Conservation (phyloP, 2,113 vertebrate species). For the Pseudorectes ferrugineus region DNA sequence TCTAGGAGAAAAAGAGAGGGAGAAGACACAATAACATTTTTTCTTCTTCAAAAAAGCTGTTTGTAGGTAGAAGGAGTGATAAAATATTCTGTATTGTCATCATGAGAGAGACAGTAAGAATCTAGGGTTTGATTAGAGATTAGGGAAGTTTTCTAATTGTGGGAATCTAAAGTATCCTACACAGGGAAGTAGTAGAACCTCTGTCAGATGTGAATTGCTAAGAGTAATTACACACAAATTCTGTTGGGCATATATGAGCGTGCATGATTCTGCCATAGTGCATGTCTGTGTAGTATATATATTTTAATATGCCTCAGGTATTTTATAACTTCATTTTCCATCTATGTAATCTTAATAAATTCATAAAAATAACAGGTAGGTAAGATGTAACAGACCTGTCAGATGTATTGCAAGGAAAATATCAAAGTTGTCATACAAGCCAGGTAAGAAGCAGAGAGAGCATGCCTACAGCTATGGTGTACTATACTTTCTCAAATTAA, state of each 20-base stretch:
- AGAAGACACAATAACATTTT: background rate
- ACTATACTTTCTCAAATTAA: background rate
- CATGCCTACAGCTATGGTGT: background rate
- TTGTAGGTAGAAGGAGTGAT: background rate
- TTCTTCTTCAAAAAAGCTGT: background rate
- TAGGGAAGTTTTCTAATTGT: background rate
- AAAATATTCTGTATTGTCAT: background rate
- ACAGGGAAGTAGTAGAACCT: background rate
- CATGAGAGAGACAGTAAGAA: background rate
- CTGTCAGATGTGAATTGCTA: background rate
- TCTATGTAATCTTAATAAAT: background rate
- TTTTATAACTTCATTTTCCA: background rate
- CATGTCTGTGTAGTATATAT: background rate
- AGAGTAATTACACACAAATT: background rate
- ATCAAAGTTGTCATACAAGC: background rate
- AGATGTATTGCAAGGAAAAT: background rate
- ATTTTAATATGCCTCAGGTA: background rate
- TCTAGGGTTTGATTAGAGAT: background rate
- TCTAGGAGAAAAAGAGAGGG: background rate
- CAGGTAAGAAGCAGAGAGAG: background rate
- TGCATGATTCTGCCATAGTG: background rate
- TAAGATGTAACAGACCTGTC: background rate
- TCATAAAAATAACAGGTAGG: background rate
- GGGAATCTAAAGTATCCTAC: background rate
- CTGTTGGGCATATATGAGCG: fast-evolving